Evolutionary conservation across 2,797 vertebrate genomes (phyloP).

Genomic region (Antennarius maculatus): DNA sequence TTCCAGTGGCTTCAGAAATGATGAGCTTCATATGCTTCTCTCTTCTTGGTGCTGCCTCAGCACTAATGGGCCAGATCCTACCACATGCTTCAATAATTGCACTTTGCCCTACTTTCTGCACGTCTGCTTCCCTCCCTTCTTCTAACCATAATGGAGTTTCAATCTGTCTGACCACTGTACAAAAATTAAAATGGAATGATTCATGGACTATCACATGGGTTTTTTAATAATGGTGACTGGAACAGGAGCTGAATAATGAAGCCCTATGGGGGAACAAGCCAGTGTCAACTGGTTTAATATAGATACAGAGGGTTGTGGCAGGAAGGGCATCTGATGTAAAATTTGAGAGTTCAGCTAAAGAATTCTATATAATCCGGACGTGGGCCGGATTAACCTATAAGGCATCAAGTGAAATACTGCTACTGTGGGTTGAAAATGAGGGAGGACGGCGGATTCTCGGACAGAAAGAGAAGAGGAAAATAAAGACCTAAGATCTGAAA

Average conservation of each 20-base stretch:
- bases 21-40: conserved; percentile 25
- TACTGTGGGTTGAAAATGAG: no score
- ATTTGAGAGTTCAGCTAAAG: no score
- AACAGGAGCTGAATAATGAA: background rate
- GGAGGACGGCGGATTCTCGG: no score
- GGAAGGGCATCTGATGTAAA: no score
- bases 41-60: conserved; percentile 21
- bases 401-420: no score
- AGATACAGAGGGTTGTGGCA: no score
- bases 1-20: conserved; percentile 25
- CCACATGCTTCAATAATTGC: conserved; percentile 44
- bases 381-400: no score
- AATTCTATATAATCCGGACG: no score
- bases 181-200: background rate
- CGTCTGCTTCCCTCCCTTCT: background rate
- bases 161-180: background rate
- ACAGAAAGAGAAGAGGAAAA: no score
- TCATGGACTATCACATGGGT: background rate
- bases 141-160: background rate
- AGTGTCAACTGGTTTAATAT: no score
- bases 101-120: conserved; percentile 6
- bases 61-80: conserved; percentile 22
- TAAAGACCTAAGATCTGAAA: no score
- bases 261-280: no score
- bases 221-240: background rate